Evolutionary conservation across 1,140 invertebrate genomes (phyloP), one percentile per base, ranked within the genome.

Genomic region (Drosophila orena): DNA sequence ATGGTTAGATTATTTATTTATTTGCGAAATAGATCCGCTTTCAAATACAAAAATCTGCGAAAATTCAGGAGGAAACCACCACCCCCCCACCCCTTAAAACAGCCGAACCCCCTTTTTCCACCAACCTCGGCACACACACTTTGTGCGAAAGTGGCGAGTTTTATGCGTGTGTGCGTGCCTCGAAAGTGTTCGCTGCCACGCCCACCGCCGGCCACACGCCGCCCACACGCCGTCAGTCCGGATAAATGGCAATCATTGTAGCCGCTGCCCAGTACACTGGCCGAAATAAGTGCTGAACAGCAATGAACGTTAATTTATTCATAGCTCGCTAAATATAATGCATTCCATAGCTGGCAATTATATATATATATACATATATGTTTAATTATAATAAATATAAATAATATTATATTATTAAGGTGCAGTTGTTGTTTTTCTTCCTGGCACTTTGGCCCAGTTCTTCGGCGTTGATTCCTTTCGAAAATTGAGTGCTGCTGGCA

Each of bases 141-240:
- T 81, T 59, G 54, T 53, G 62, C 43, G 52, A 76, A 86, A 86
- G 78, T 81, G 79, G 83, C 83, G 59, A 59, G 75, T 72, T 83
- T 86, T 86, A 86, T 88, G 83, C 79, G 70, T 76, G 73, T 85
- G 72, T 81, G 81, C 73, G 66, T 56, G 52, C 49, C 54, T 27
- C 40, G 46, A 72, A 71, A 70, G 47, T 54, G 61, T 43, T 43
- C 27, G n/a, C 4, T 35, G 55, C 58, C 50, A 62, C 57, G 24
- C 34, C 70, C 34, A 49, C 27, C 20, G 34, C 11, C 15, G 30
- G 30, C 50, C 61, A 15, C 14, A 2, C 44, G 22, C 5, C 37
- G 27, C 14, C 44, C 55, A 69, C 54, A n/a, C n/a, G n/a, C 35
- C 49, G 52, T 50, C 66, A 34, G 65, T 12, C 34, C 40, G 42